phyloP scores from a whole-genome alignment of 2,888 invertebrate species.

The Andrena bucephala region DNA sequence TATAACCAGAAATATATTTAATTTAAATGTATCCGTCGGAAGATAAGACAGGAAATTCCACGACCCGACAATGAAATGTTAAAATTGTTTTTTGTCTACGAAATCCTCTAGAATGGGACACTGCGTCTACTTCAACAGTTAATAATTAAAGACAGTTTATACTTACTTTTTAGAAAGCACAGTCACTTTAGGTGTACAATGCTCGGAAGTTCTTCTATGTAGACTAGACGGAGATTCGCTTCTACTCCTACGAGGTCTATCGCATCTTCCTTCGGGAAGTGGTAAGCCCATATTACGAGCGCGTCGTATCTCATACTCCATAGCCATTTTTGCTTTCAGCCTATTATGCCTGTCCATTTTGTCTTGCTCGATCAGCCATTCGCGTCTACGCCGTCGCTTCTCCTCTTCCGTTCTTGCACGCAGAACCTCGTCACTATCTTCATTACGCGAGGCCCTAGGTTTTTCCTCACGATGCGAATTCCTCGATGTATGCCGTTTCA shows the following conservation, averaged over 20 bases:
- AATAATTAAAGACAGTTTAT: not conserved
- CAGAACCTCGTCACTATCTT: slow-evolving; percentile 8
- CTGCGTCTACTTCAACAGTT: no score
- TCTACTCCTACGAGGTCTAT: slow-evolving; percentile 43
- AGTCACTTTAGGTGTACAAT: slow-evolving; percentile 6
- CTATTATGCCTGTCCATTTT: slow-evolving; percentile 68
- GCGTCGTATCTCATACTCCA: slow-evolving; percentile 68
- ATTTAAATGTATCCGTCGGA: no score
- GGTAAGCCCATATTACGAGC: slow-evolving; percentile 45
- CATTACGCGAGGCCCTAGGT: slow-evolving; percentile 21
- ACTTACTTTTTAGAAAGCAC: slow-evolving; percentile 58
- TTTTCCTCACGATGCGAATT: slow-evolving; percentile 34
- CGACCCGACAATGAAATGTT: no score
- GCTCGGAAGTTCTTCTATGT: slow-evolving; percentile 33
- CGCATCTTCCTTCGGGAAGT: slow-evolving; percentile 10
- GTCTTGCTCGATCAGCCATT: slow-evolving; percentile 73
- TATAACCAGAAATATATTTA: no score
- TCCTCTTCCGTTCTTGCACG: slow-evolving; percentile 64
- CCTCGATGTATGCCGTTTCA: slow-evolving; percentile 33
- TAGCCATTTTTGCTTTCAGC: slow-evolving; percentile 71
- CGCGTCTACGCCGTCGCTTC: slow-evolving; percentile 64
- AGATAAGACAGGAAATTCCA: no score
- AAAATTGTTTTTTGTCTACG: no score
- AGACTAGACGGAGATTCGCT: slow-evolving; percentile 50
- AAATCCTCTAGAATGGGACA: no score